Base-by-base conservation (phyloP, 2,113 vertebrate genomes). In the Nettapus auritus region DNA sequence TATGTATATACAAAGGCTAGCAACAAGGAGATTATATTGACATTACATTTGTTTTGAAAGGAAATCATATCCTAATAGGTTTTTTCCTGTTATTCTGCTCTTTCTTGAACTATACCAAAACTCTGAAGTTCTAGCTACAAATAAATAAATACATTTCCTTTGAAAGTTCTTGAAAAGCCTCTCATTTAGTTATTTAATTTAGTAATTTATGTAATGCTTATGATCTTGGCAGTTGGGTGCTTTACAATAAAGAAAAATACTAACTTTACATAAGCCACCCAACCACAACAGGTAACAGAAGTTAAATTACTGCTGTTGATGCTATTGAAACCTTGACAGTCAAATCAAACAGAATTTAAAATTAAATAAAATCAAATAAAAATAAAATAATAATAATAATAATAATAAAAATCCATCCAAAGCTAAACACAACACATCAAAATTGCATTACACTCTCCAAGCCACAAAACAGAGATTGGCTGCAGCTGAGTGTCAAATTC, bases 231-330 rank as follows among this genome's bases (percentile, higher is more conserved):
- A 93, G 79, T 42, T 87, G 64, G 60, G 76, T 63, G 57, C 57
- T 91, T 90, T 82, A 82, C 40, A 85, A 4, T 2, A 55, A 93
- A 82, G 77, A 64, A 88, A 93, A 88, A 94, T 81, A 55, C 80
- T 86, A 73, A 60, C 33, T 59, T 95, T 96, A 57, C 38, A 77
- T 94, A 97, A 97, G 60, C 93, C 90, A 84, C 82, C 92, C 94
- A 84, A 80, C 92, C 94, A 97, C 92, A 91, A 93, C 73, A 97
- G 93, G 96, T 96, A 97, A 81, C 85, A 94, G 60, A 90, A 94
- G 82, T 89, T 93, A 84, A 93, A 91, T 93, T 78, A 77, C 82
- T 93, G 73, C 69, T 83, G 70, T 76, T 96, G 73, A 79, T 86
- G 55, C 53, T 64, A 64, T 50, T 89, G 90, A 91, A 96, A 84